Conservation (phyloP, 2,113 vertebrate species). For the Ptychochromis oligacanthus region DNA sequence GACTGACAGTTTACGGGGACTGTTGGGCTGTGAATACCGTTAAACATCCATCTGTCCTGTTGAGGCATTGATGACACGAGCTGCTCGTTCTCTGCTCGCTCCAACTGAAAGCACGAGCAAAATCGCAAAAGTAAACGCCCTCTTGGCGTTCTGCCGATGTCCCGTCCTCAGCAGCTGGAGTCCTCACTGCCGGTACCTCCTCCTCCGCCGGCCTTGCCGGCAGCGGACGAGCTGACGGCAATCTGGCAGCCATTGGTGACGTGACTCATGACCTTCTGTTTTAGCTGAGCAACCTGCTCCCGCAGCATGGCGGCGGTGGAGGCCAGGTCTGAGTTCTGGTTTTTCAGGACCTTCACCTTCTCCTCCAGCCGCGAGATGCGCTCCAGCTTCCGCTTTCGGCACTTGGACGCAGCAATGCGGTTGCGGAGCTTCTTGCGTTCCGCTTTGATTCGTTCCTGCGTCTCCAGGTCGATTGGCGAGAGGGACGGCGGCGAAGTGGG, state of each 20-base stretch:
- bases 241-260: slow-evolving; percentile 91
- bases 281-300: slow-evolving; percentile 94
- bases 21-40: neutral
- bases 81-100: neutral
- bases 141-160: neutral
- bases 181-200: slow-evolving; percentile 30
- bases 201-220: slow-evolving; percentile 34
- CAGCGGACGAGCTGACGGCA: neutral
- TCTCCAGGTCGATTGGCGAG: slow-evolving; percentile 93
- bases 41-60: slow-evolving; percentile 11
- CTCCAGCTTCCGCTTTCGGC: slow-evolving; percentile 94
- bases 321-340: slow-evolving; percentile 92
- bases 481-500: slow-evolving; percentile 85
- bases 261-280: slow-evolving; percentile 95
- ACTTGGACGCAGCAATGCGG: slow-evolving; percentile 94
- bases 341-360: slow-evolving; percentile 93
- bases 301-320: slow-evolving; percentile 90
- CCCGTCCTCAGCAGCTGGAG: slow-evolving; percentile 57
- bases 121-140: neutral
- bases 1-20: neutral
- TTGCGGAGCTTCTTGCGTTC: slow-evolving; percentile 94
- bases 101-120: neutral
- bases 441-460: slow-evolving; percentile 92
- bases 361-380: slow-evolving; percentile 93
- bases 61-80: neutral